Evolutionary conservation across 1,140 invertebrate species (phyloP).

Genomic region (Cydia splendana): DNA sequence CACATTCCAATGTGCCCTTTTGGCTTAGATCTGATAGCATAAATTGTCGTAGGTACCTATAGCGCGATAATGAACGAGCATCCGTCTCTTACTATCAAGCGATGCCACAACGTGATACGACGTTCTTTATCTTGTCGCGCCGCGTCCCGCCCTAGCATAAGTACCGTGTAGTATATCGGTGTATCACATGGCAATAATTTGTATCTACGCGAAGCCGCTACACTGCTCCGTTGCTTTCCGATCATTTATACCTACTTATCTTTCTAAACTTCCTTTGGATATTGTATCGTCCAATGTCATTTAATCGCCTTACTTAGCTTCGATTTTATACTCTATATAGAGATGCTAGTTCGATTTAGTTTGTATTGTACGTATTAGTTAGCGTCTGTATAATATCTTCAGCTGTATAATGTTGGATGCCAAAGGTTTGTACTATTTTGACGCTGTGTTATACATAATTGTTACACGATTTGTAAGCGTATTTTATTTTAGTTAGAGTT

Average conservation of each 20-base stretch:
- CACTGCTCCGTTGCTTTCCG: conserved; percentile 34
- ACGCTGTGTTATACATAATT: conserved; percentile 42
- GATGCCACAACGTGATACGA: neutral
- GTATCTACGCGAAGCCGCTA: conserved; percentile 31
- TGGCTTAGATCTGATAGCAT: neutral
- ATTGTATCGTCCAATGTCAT: conserved; percentile 36
- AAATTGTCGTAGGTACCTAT: conserved; percentile 30
- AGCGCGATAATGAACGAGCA: neutral
- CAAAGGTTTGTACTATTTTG: conserved; percentile 47
- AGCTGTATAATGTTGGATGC: conserved; percentile 44
- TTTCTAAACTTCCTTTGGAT: conserved; percentile 29
- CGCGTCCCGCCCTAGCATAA: conserved; percentile 42
- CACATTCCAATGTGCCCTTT: neutral
- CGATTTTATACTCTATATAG: conserved; percentile 44
- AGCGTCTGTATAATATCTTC: conserved; percentile 35
- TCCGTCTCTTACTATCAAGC: neutral
- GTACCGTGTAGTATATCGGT: conserved; percentile 48
- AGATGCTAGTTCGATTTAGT: conserved; percentile 48
- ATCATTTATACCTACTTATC: conserved; percentile 31
- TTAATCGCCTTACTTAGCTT: conserved; percentile 45
- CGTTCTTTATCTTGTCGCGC: neutral
- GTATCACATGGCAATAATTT: conserved; percentile 60
- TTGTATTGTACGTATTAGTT: conserved; percentile 40
- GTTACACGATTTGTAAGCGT: conserved; percentile 37
- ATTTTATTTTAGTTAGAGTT: conserved; percentile 40